Evolutionary conservation across 2,113 vertebrate genomes (phyloP).

Genomic region (Ciconia maguari): DNA sequence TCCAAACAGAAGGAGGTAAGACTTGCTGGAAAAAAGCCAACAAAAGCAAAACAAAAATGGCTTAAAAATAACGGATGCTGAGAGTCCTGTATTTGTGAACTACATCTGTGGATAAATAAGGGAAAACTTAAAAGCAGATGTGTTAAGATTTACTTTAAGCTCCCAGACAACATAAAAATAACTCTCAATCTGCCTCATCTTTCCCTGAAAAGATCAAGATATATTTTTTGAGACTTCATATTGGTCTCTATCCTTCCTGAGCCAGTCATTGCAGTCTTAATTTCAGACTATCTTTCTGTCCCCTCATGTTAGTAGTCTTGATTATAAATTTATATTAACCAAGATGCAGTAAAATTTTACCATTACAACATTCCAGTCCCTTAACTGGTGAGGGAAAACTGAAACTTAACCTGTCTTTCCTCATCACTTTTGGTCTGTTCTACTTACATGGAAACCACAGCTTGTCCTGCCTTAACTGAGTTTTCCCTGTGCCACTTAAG

Average conservation of each 20-base stretch:
- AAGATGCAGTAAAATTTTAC: neutral
- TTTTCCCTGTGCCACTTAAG: neutral
- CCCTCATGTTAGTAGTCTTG: rapidly evolving
- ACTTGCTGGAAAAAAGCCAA: neutral
- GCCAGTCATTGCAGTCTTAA: neutral
- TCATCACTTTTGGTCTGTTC: neutral
- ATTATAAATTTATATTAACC: neutral
- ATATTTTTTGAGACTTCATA: neutral
- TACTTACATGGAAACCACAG: neutral
- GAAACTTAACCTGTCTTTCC: neutral
- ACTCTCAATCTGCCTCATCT: neutral
- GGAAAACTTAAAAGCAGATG: neutral
- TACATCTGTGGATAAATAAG: neutral
- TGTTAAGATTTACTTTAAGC: neutral
- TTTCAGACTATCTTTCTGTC: neutral
- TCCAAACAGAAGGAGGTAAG: neutral
- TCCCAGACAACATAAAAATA: neutral
- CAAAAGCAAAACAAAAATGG: neutral
- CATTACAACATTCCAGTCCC: neutral
- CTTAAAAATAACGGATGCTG: neutral
- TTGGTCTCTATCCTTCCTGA: neutral
- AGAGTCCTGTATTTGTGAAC: neutral
- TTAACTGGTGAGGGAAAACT: neutral
- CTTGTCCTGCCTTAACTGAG: neutral
- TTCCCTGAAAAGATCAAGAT: neutral